phyloP scores from a whole-genome alignment of 2,888 invertebrate genomes.

The Rhagonycha lutea region DNA sequence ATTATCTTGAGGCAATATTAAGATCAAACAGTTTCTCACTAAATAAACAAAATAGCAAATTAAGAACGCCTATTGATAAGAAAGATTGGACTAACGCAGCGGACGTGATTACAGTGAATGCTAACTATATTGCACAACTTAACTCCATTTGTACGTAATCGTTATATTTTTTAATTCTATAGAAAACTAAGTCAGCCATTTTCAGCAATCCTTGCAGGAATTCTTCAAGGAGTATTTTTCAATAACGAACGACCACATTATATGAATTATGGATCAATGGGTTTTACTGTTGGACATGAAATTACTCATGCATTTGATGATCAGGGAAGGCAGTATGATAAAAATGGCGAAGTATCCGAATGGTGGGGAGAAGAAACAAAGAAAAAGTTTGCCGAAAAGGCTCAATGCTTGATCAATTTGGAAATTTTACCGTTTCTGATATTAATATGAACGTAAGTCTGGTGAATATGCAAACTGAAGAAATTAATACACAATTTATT shows the following conservation, averaged over 20 bases:
- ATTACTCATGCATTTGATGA: conserved; percentile 81
- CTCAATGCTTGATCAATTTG: background rate
- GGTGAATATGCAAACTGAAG: background rate
- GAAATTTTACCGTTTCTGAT: background rate
- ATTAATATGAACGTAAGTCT: background rate
- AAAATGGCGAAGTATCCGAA: conserved; percentile 4
- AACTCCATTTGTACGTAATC: conserved; percentile 60
- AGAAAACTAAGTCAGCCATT: conserved; percentile 42
- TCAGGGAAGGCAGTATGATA: conserved; percentile 10
- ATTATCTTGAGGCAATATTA: conserved; percentile 68
- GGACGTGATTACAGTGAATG: conserved; percentile 59
- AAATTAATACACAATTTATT: background rate
- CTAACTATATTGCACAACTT: conserved; percentile 59
- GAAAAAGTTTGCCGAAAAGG: background rate
- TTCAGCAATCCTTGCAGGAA: conserved; percentile 85
- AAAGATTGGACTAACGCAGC: conserved; percentile 61
- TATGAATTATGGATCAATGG: conserved; percentile 85
- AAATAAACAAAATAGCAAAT: conserved; percentile 61
- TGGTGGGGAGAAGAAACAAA: conserved; percentile 60
- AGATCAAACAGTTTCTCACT: conserved; percentile 50
- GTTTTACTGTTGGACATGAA: conserved; percentile 84
- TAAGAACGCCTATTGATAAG: conserved; percentile 65
- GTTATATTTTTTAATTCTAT: conserved; percentile 48
- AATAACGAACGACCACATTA: conserved; percentile 80
- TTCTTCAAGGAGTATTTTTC: conserved; percentile 85